phyloP scores from a whole-genome alignment of 2,888 invertebrate genomes.

The Silvanus unidentatus region DNA sequence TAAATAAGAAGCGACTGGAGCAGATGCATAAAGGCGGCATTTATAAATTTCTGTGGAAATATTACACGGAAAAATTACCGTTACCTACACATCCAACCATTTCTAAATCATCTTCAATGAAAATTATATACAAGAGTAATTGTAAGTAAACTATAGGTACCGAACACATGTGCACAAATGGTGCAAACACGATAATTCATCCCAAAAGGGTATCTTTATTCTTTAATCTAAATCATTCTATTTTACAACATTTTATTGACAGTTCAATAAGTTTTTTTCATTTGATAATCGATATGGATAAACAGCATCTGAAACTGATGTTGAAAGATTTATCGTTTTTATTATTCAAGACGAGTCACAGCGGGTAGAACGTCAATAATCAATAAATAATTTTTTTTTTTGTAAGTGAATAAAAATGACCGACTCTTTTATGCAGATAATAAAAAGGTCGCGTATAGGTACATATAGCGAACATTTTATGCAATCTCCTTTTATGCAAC shows the following conservation, averaged over 20 bases:
- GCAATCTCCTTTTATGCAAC: too few relatives aligned
- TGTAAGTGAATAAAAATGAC: too few relatives aligned
- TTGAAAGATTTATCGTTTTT: constrained; percentile 26
- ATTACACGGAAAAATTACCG: constrained; percentile 8
- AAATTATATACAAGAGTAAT: too few relatives aligned
- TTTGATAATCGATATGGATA: constrained; percentile 23
- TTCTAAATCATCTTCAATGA: too few relatives aligned
- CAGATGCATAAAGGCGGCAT: constrained; percentile 10
- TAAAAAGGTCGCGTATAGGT: too few relatives aligned
- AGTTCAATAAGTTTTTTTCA: constrained; percentile 27
- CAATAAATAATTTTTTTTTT: constrained; percentile 7
- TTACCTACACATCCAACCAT: not conserved
- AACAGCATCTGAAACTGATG: constrained; percentile 19
- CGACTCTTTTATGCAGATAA: too few relatives aligned
- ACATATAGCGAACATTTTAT: too few relatives aligned
- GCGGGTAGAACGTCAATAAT: constrained; percentile 16
- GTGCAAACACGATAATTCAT: too few relatives aligned
- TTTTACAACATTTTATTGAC: constrained; percentile 17
- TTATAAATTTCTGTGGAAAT: constrained; percentile 9
- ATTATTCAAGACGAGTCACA: constrained; percentile 15
- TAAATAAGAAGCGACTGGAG: constrained; percentile 20
- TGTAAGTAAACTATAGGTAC: too few relatives aligned
- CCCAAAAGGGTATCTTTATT: too few relatives aligned
- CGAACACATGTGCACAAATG: too few relatives aligned
- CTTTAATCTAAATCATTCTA: not conserved